A percentile compares a stretch with the other conserved stretches of the same genome.
Evolutionary conservation across 2,113 vertebrate species (phyloP).

Genomic region (Hoplias malabaricus): DNA sequence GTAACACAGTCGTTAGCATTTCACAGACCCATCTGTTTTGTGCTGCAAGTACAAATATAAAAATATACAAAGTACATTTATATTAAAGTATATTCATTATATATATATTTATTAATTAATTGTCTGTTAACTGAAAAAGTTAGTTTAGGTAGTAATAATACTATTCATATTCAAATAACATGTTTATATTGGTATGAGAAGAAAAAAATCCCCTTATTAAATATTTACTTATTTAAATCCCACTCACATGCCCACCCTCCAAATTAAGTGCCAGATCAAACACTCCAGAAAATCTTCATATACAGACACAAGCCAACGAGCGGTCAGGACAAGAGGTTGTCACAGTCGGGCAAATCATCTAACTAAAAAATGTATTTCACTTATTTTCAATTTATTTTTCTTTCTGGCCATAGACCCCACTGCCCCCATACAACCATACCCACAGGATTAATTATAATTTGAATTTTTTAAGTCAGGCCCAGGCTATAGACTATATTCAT

Average conservation of each 20-base stretch:
- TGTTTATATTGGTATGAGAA: no score
- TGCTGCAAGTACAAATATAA: no score
- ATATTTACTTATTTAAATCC: neutral
- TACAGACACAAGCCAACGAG: neutral
- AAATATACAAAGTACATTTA: no score
- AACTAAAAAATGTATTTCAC: constrained; percentile 74
- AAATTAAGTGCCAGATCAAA: constrained; percentile 13
- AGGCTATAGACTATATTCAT: constrained; percentile 78
- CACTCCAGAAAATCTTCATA: constrained; percentile 9
- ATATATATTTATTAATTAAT: no score
- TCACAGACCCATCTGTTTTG: no score
- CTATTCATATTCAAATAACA: no score
- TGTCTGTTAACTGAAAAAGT: no score
- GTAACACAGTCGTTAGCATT: no score
- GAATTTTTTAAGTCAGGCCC: constrained; percentile 77
- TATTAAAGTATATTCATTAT: no score
- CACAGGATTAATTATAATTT: constrained; percentile 80
- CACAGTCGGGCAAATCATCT: constrained; percentile 61
- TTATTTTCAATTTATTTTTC: constrained; percentile 77
- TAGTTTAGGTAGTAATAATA: no score
- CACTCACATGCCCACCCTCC: neutral
- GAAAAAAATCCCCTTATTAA: neutral
- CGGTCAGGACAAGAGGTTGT: neutral
- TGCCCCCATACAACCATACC: neutral
- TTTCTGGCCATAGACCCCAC: constrained; percentile 74